These are phyloP conservation scores for Episyrphus balteatus DNA, from an alignment of 1,140 invertebrate species.

Conservation along the genomic window DNA sequence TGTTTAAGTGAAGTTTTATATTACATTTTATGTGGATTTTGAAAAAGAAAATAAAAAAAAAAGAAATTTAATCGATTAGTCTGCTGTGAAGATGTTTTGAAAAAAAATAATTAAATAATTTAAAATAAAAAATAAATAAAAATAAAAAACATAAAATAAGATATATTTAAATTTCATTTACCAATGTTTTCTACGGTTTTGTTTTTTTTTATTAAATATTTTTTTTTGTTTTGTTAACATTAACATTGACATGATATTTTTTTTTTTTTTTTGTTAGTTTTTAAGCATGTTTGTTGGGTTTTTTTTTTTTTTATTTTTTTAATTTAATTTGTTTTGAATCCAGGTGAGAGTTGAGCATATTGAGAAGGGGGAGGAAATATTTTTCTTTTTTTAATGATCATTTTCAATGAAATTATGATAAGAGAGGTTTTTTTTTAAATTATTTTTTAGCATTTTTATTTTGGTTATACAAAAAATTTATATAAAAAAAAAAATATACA, in stretches of 20 bases:
- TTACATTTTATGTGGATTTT: constrained; percentile 7
- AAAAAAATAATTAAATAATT: constrained; percentile 3
- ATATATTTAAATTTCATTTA: constrained; percentile 8
- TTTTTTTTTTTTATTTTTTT: constrained; percentile 2
- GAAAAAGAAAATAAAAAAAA: not conserved
- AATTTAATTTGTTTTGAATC: not conserved
- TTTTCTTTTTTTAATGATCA: no score
- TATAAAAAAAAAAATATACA: not conserved
- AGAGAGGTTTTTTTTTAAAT: no score
- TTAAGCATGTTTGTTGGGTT: not conserved
- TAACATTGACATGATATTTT: not conserved
- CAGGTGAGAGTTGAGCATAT: no score
- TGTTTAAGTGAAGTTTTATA: constrained; percentile 3
- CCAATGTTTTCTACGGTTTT: constrained; percentile 13
- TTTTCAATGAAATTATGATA: no score
- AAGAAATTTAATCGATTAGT: not conserved
- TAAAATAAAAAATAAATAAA: not conserved
- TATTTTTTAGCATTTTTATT: no score
- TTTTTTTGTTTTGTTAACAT: constrained; percentile 7
- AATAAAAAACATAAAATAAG: constrained; percentile 2
- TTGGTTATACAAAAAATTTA: not conserved
- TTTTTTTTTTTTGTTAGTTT: not conserved
- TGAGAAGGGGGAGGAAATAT: no score
- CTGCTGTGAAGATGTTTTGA: not conserved
- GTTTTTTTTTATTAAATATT: constrained; percentile 8